Evolutionary conservation across 2,797 vertebrate genomes (phyloP).

Genomic region (Helicolenus hilgendorfi): DNA sequence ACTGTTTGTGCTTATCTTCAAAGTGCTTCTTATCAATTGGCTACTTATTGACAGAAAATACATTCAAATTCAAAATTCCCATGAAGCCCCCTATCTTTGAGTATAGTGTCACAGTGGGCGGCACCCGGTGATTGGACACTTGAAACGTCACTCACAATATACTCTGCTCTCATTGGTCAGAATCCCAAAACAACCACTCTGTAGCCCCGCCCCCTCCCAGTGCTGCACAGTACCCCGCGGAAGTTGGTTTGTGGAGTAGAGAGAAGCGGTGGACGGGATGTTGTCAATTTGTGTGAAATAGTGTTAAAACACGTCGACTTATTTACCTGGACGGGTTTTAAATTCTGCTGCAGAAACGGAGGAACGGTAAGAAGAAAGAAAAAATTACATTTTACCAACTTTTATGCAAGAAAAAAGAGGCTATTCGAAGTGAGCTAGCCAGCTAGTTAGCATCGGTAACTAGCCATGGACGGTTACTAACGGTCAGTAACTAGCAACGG

Average conservation of each 20-base stretch:
- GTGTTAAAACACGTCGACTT: conserved; percentile 3
- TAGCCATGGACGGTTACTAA: conserved; percentile 4
- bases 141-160: conserved; percentile 37
- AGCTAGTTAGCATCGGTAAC: conserved; percentile 69
- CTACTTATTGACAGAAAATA: conserved; percentile 54
- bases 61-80: conserved; percentile 81
- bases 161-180: conserved; percentile 56
- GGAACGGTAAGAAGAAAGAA: conserved; percentile 17
- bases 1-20: conserved; percentile 25
- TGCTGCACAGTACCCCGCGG: conserved; percentile 61
- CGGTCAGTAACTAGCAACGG: no score
- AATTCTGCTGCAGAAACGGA: conserved; percentile 7
- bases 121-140: conserved; percentile 47
- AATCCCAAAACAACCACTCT: neutral
- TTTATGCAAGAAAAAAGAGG: neutral
- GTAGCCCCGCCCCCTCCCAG: neutral
- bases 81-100: neutral
- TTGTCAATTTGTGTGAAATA: conserved; percentile 46
- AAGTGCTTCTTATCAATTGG: conserved; percentile 58
- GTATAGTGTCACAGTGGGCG: neutral
- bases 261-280: conserved; percentile 32
- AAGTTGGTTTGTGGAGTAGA: conserved; percentile 65
- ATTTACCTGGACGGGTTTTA: neutral
- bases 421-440: conserved; percentile 57
- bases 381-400: neutral